phyloP scores from a whole-genome alignment of 2,113 vertebrate species.

The Procavia capensis region DNA sequence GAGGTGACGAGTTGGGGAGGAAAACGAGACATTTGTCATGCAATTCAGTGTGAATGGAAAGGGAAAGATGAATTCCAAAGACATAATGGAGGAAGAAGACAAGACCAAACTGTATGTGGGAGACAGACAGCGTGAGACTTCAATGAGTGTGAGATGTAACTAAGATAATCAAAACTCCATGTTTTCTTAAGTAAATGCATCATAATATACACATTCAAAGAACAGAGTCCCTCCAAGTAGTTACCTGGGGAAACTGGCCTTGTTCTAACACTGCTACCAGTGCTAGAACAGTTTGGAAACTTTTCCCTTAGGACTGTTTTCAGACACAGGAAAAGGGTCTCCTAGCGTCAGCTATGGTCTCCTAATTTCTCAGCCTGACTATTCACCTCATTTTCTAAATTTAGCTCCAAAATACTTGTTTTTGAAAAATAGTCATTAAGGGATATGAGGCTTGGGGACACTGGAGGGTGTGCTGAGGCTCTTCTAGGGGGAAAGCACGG shows the following conservation, averaged over 20 bases:
- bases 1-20: not conserved
- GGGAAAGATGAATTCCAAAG: not conserved
- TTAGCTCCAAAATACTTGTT: not conserved
- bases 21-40: conserved; percentile 9
- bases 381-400: not conserved
- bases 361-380: not conserved
- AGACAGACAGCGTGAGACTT: not conserved
- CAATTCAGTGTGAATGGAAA: not conserved
- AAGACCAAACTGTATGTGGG: not conserved
- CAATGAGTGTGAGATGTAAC: not conserved
- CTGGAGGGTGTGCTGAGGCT: not conserved
- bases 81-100: not conserved
- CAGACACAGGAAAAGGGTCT: not conserved
- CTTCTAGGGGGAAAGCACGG: not conserved
- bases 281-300: not conserved
- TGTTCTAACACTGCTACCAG: not conserved
- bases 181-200: not conserved
- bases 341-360: not conserved
- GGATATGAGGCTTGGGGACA: not conserved
- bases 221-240: not conserved
- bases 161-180: not conserved
- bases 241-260: not conserved
- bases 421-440: not conserved
- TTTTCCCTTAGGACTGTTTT: not conserved
- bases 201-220: not conserved